Conservation (phyloP, 1,140 invertebrate genomes). For the Agrilus planipennis region DNA sequence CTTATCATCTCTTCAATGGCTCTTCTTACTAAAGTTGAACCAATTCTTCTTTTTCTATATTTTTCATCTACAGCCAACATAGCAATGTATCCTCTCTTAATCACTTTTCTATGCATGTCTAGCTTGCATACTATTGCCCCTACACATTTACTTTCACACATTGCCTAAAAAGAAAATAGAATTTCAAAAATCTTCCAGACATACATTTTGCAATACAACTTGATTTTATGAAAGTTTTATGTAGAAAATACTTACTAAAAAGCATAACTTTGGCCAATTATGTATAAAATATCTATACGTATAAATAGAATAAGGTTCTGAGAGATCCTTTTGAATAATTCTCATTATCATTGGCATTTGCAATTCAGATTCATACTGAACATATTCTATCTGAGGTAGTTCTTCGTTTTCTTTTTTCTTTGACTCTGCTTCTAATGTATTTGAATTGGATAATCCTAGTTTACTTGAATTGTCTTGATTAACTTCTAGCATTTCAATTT, state of each 20-base stretch:
- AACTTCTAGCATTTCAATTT: too few relatives aligned
- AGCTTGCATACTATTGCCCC: conserved; percentile 98
- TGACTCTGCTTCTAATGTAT: too few relatives aligned
- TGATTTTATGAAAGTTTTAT: too few relatives aligned
- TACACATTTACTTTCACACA: conserved; percentile 75
- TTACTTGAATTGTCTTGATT: too few relatives aligned
- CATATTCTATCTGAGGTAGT: conserved; percentile 41
- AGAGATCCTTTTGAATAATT: conserved; percentile 96
- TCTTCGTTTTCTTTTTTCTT: background rate
- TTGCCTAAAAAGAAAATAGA: conserved; percentile 43
- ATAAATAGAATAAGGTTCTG: conserved; percentile 99
- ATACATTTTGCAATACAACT: too few relatives aligned
- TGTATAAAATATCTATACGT: conserved; percentile 99
- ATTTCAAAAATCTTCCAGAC: too few relatives aligned
- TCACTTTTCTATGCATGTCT: conserved; percentile 86
- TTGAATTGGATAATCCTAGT: too few relatives aligned
- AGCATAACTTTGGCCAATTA: conserved; percentile 98
- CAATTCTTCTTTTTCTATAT: conserved; percentile 88
- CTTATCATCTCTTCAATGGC: conserved; percentile 82
- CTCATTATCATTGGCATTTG: conserved; percentile 96
- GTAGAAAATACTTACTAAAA: conserved; percentile 75
- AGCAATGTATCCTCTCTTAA: conserved; percentile 93
- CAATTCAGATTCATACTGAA: conserved; percentile 74
- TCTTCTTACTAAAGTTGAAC: conserved; percentile 59
- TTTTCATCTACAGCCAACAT: conserved; percentile 97